Evolutionary conservation across 2,797 vertebrate species (phyloP).

Genomic region (Ptychobarbus kaznakovi): DNA sequence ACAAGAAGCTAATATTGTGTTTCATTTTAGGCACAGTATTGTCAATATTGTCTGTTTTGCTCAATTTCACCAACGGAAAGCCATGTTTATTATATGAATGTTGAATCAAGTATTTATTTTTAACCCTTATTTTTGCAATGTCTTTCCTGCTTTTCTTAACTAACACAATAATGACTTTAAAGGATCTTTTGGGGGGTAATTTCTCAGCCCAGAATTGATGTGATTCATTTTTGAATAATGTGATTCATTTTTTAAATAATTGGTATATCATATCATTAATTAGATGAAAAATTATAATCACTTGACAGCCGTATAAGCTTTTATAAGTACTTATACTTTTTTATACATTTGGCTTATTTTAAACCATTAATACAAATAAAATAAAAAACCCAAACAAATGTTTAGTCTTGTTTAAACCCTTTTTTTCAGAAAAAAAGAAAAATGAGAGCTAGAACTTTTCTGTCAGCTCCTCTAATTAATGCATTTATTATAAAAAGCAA

Average conservation of each 20-base stretch:
- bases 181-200: not conserved
- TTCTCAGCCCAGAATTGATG: not conserved
- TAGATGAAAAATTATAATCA: not conserved
- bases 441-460: constrained; percentile 1
- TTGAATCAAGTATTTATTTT: not conserved
- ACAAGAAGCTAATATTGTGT: not conserved
- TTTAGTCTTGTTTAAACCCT: not conserved
- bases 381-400: not conserved
- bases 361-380: not conserved
- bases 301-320: not conserved
- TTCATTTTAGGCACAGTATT: not conserved
- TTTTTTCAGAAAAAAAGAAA: not conserved
- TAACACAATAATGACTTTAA: not conserved
- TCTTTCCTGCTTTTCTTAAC: not conserved
- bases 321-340: not conserved
- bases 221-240: not conserved
- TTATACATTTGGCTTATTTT: not conserved
- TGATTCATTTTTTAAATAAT: not conserved
- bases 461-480: constrained; percentile 11
- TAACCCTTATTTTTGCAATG: not conserved
- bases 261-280: not conserved
- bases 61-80: not conserved
- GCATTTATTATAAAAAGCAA: not conserved
- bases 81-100: not conserved
- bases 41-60: not conserved